A percentile compares a stretch with the other conserved stretches of the same genome.
These are phyloP conservation scores for Melopsittacus undulatus DNA, from an alignment of 2,797 vertebrate species.

Conservation along the genomic window DNA sequence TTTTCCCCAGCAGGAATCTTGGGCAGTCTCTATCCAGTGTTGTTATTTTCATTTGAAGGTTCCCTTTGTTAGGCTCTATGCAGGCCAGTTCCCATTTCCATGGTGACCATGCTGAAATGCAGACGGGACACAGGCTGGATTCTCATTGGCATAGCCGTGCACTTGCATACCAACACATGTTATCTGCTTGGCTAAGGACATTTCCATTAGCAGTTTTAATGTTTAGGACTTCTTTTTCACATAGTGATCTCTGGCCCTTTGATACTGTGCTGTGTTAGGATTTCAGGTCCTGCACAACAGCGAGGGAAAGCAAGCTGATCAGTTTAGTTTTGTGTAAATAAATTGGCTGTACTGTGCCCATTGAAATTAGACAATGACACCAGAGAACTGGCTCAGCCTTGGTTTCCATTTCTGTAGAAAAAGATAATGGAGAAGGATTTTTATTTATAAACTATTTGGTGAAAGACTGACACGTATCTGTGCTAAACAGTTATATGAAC, in stretches of 20 bases:
- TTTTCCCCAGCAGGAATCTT: not conserved
- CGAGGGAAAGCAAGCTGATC: not conserved
- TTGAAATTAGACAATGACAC: not conserved
- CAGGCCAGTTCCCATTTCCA: constrained; percentile 72
- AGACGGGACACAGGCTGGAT: constrained; percentile 66
- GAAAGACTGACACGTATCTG: not conserved
- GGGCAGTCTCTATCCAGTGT: constrained; percentile 23
- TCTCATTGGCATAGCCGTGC: constrained; percentile 43
- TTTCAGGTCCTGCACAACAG: not conserved
- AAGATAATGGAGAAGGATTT: not conserved
- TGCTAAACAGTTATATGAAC: not conserved
- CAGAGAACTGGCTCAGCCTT: not conserved
- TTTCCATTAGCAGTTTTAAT: not conserved
- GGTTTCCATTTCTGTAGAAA: not conserved
- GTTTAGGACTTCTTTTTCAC: constrained; percentile 12
- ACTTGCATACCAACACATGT: constrained; percentile 61
- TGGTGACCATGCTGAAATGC: constrained; percentile 71
- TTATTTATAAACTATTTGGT: not conserved
- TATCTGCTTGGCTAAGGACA: constrained; percentile 35
- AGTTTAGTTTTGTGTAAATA: not conserved
- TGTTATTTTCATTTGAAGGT: constrained; percentile 70
- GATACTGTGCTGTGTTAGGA: not conserved
- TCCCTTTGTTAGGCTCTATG: constrained; percentile 74
- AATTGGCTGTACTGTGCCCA: not conserved
- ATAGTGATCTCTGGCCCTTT: not conserved